These are phyloP conservation scores for Myotis myotis DNA, from an alignment of 2,797 vertebrate genomes.

Conservation along the genomic window DNA sequence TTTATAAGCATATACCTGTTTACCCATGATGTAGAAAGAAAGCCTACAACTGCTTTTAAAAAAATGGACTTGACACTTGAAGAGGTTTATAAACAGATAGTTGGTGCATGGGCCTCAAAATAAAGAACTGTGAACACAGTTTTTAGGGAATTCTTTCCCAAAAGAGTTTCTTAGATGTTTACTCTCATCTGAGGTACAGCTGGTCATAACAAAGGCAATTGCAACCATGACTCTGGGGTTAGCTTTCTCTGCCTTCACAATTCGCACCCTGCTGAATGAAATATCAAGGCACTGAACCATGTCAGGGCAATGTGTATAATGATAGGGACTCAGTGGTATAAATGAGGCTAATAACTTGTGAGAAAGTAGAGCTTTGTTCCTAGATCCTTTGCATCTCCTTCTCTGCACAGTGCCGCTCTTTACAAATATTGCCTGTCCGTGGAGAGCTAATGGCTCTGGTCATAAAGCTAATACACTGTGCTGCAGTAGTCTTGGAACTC, in stretches of 20 bases:
- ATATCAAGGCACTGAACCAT: slow-evolving; percentile 54
- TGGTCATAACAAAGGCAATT: slow-evolving; percentile 38
- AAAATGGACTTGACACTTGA: neutral
- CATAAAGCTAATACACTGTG: slow-evolving; percentile 67
- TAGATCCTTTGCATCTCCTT: slow-evolving; percentile 39
- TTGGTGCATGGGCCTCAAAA: neutral
- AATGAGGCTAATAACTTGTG: slow-evolving; percentile 73
- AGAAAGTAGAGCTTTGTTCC: slow-evolving; percentile 49
- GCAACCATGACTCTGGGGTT: neutral
- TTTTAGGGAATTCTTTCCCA: slow-evolving; percentile 21
- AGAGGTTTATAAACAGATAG: neutral
- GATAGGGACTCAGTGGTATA: slow-evolving; percentile 42
- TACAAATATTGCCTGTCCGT: slow-evolving; percentile 56
- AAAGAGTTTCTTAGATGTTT: slow-evolving; percentile 18
- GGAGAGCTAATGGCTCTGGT: slow-evolving; percentile 66
- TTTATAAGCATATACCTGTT: neutral
- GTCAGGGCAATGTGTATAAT: slow-evolving; percentile 49
- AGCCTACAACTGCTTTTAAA: neutral
- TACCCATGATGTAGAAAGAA: neutral
- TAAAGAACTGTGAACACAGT: neutral
- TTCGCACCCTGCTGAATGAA: slow-evolving; percentile 41
- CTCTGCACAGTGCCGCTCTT: neutral
- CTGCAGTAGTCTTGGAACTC: slow-evolving; percentile 61
- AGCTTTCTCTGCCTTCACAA: slow-evolving; percentile 21
- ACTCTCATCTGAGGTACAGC: neutral